A percentile compares a stretch with the other conserved stretches of the same genome.
phyloP scores from a whole-genome alignment of 2,888 invertebrate species.

The Lasioglossum malachurum region DNA sequence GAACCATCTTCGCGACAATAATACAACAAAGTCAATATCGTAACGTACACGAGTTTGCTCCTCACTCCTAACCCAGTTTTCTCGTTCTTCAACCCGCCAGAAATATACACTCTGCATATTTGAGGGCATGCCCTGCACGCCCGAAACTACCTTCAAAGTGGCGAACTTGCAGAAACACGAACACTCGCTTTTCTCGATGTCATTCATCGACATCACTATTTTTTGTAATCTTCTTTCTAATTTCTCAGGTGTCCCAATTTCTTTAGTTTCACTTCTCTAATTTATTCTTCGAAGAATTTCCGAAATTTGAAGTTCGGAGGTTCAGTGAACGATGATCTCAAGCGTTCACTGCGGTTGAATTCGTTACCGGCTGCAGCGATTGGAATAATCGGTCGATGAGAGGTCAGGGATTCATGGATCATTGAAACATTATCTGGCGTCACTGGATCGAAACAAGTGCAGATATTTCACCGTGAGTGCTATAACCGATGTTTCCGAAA shows the following conservation, averaged over 20 bases:
- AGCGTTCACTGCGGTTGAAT: neutral
- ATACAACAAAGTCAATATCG: constrained; percentile 47
- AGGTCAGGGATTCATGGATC: neutral
- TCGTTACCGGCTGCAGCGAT: neutral
- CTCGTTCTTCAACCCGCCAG: constrained; percentile 57
- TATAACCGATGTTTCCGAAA: no score
- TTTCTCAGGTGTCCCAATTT: no score
- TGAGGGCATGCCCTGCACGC: neutral
- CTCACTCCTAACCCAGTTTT: constrained; percentile 62
- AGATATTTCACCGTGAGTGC: neutral
- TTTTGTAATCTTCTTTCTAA: no score
- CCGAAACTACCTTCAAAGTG: neutral
- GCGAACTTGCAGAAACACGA: neutral
- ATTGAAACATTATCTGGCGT: neutral
- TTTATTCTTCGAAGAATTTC: neutral
- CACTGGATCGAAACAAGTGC: neutral
- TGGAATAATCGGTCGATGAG: neutral
- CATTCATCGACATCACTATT: no score
- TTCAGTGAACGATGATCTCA: neutral
- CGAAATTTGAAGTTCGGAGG: neutral
- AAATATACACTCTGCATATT: constrained; percentile 39
- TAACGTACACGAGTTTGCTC: constrained; percentile 32
- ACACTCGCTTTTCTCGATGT: no score
- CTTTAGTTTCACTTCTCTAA: neutral
- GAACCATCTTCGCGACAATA: constrained; percentile 41